Base-by-base conservation (phyloP, 2,888 invertebrate species). In the Stomorhina lunata region DNA sequence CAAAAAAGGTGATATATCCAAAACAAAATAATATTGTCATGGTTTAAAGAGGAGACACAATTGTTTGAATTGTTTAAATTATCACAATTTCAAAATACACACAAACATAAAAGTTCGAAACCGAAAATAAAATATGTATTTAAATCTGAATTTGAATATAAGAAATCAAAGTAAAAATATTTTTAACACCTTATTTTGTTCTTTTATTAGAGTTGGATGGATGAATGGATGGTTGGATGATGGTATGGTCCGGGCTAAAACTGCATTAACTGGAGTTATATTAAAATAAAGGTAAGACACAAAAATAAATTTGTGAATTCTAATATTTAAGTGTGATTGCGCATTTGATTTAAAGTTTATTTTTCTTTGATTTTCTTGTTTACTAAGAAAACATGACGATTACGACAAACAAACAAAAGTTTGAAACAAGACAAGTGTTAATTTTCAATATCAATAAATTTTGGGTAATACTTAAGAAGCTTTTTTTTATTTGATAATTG, bases 61-160 rank as follows among this genome's bases (percentile, higher is more conserved):
- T 72, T 79, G 72, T 72, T 72, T 79, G 72, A 66, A 50, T 63
- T 78, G 78, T 78, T 71, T 71, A 71, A 71, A 71, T 78, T 71
- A 71, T 65, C 71, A 65, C 63, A 78, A 69, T 63, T 15, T n/a
- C 27, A 45, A 29, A 29, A 45, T 6, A 17, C 45, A 61, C 12
- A 40, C n/a, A 29, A 69, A 9, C 4, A 1, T 10, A 53, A n/a
- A 32, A 45, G n/a, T n/a, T n/a, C n/a, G n/a, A 63, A 61, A 37
- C 25, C 32, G 57, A 72, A 45, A 27, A 37, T 25, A 22, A 50
- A 50, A 50, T 50, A 22, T 50, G n/a, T n/a, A n/a, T n/a, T n/a
- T n/a, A n/a, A 17, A 53, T 27, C 17, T 7, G 17, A 69, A 72
- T 48, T 53, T 63, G 17, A 63, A 53, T 73, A 73, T 48, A 55